A percentile compares a stretch with the other conserved stretches of the same genome.
These are phyloP conservation scores for Pedicia rivosa DNA, from an alignment of 2,888 invertebrate species.

Conservation along the genomic window DNA sequence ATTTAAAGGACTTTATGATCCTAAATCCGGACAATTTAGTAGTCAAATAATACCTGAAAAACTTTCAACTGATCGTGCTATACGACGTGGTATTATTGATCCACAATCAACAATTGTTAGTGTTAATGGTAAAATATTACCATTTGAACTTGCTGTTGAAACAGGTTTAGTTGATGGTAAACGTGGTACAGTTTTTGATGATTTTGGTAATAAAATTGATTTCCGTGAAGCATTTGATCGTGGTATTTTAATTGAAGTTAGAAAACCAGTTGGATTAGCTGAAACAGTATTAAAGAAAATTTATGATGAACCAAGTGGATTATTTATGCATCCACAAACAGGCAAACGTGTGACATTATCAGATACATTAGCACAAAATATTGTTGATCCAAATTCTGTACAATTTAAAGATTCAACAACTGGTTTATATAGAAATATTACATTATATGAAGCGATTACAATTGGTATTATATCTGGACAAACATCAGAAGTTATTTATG, in stretches of 20 bases:
- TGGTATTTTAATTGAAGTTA: conserved; percentile 65
- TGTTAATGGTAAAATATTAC: conserved; percentile 62
- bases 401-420: conserved; percentile 62
- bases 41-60: conserved; percentile 66
- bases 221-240: conserved; percentile 75
- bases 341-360: conserved; percentile 62
- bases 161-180: conserved; percentile 61
- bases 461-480: conserved; percentile 56
- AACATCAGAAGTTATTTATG: conserved; percentile 44
- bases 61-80: conserved; percentile 65
- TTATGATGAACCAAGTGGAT: conserved; percentile 59
- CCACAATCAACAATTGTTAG: conserved; percentile 73
- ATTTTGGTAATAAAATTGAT: conserved; percentile 47
- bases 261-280: conserved; percentile 62
- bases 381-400: conserved; percentile 73
- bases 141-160: conserved; percentile 68
- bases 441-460: conserved; percentile 62
- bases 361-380: conserved; percentile 64
- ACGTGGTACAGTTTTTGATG: conserved; percentile 48
- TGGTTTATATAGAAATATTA: conserved; percentile 60
- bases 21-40: conserved; percentile 64
- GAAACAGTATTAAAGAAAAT: conserved; percentile 71
- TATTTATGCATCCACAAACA: conserved; percentile 67
- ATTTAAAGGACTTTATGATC: conserved; percentile 82
- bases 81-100: conserved; percentile 70